phyloP scores from a whole-genome alignment of 2,113 vertebrate species.

The Naja naja region DNA sequence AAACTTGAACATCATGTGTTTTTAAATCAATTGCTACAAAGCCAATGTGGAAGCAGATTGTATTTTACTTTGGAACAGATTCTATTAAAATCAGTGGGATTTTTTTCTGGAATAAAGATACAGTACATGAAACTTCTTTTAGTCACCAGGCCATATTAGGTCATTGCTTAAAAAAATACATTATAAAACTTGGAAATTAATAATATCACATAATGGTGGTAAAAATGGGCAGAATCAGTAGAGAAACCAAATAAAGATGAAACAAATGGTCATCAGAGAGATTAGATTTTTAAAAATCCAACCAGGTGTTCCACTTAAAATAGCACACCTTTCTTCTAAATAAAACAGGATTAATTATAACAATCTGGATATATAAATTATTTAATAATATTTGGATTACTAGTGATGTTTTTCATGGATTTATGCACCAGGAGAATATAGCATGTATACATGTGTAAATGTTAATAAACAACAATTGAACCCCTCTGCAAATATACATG shows the following conservation, averaged over 20 bases:
- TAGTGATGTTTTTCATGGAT: not conserved
- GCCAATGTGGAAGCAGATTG: not conserved
- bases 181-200: not conserved
- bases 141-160: too few species aligned
- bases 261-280: not conserved
- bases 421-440: not conserved
- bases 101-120: not conserved
- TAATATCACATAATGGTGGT: not conserved
- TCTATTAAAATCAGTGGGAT: not conserved
- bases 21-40: constrained; percentile 50
- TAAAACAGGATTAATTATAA: not conserved
- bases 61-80: not conserved
- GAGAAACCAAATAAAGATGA: not conserved
- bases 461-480: not conserved
- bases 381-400: not conserved
- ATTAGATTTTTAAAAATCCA: not conserved
- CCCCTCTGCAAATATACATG: not conserved
- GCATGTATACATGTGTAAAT: not conserved
- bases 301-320: not conserved
- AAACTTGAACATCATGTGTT: constrained; percentile 56
- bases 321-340: not conserved
- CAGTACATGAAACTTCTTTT: not conserved
- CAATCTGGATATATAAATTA: not conserved
- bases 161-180: not conserved
- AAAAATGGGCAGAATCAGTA: not conserved